Evolutionary conservation across 2,888 invertebrate genomes (phyloP), one percentile per base, ranked within the genome.

Genomic region (Drosophila demipolita): DNA sequence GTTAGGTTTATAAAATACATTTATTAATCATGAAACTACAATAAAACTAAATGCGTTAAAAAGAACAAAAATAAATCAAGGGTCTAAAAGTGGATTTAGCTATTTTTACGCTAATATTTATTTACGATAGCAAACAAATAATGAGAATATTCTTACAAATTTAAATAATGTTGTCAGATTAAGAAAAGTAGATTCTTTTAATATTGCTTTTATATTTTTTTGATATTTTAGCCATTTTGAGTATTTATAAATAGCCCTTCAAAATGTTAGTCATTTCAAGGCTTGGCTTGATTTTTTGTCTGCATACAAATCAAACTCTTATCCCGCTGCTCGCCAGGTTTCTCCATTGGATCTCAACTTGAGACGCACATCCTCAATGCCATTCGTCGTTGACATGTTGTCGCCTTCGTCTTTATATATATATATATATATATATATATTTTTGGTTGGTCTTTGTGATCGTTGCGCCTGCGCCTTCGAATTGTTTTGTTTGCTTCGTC

Each of bases 351-450:
- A 49, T 53, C 40, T 62, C 45, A 53, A 20, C 61, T 58, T 58
- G 38, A 68, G 74, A 54, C 17, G 62, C 63, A 65, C 53, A 76
- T 78, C 77, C 86, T 82, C 89, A 80, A 73, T 73, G 78, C 75
- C 83, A 80, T 73, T 78, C 71, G 78, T 61, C 71, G 84, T 50
- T 86, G 83, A 87, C 82, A 83, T 68, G 60, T 67, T 53, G 73
- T 74, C 73, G 68, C 68, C 64, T 78, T 66, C 61, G 33, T 64
- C 64, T 55, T 66, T 23, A 23, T n/a, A n/a, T n/a, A n/a, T n/a
- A n/a, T 42, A 17, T 12, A 42, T 15, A 23, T 3, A 48, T 26
- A 26, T 12, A 42, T 15, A 23, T 3, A 26, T 26, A 5, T 40
- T 4, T 26, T 53, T 42, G 61, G 53, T 49, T 38, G 35, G 49